Percentiles rank a stretch among this genome's conserved stretches.
Evolutionary conservation across 2,797 vertebrate species (phyloP).

Genomic region (Betta splendens): DNA sequence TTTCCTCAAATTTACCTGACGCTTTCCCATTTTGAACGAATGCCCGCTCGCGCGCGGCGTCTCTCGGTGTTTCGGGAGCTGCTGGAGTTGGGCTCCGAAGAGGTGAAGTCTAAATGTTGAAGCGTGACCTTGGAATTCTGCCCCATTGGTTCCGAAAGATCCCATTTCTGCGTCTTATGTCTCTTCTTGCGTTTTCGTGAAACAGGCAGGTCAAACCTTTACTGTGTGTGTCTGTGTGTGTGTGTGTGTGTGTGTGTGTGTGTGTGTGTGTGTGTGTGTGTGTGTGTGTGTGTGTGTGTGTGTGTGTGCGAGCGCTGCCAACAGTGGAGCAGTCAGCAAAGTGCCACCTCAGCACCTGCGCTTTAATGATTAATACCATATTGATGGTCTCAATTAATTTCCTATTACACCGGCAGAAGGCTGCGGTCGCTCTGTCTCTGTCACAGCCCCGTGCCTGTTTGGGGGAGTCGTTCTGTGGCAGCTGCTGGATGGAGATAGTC

Average conservation of each 20-base stretch:
- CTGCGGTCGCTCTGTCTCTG: conserved; percentile 79
- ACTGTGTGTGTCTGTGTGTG: conserved; percentile 37
- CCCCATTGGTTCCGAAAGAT: conserved; percentile 9
- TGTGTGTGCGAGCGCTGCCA: conserved; percentile 59
- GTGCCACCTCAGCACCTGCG: conserved; percentile 86
- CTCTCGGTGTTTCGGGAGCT: conserved; percentile 33
- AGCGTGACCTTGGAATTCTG: conserved; percentile 49
- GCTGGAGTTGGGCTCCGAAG: conserved; percentile 24
- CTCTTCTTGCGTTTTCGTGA: conserved; percentile 49
- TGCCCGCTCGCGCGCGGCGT: conserved; percentile 42
- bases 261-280: conserved; percentile 27
- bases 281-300: conserved; percentile 33
- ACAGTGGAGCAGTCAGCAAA: conserved; percentile 78
- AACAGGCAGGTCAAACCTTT: conserved; percentile 82
- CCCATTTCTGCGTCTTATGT: conserved; percentile 24
- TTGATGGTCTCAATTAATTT: conserved; percentile 91
- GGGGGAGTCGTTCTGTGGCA: conserved; percentile 78
- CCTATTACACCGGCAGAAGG: conserved; percentile 84
- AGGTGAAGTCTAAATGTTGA: conserved; percentile 11
- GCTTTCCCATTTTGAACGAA: conserved; percentile 57
- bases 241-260: conserved; percentile 32
- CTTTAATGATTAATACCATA: conserved; percentile 89
- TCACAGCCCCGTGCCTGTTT: conserved; percentile 78
- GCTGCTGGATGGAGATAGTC: conserved; percentile 81
- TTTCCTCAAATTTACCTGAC: conserved; percentile 60